These are phyloP conservation scores for Heliconius ismenius DNA, from an alignment of 2,888 invertebrate genomes.

Conservation along the genomic window DNA sequence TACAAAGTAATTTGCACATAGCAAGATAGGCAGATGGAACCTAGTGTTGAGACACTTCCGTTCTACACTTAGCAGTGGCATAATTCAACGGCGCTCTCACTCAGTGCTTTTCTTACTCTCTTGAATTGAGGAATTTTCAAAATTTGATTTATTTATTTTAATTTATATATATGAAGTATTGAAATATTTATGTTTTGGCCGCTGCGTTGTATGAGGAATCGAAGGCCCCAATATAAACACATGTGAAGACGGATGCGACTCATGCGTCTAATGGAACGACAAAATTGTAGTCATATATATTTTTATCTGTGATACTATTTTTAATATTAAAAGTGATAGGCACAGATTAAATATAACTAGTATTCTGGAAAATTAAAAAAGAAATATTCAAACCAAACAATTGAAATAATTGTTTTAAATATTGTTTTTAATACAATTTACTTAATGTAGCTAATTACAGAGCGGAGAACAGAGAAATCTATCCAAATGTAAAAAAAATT, in stretches of 20 bases:
- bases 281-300: slow-evolving; percentile 19
- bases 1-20: no score
- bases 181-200: slow-evolving; percentile 13
- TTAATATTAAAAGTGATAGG: not conserved
- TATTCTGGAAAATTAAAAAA: not conserved
- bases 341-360: not conserved
- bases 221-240: slow-evolving; percentile 36
- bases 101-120: no score
- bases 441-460: no score
- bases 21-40: no score
- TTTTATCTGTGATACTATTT: not conserved
- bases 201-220: slow-evolving; percentile 20
- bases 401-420: no score
- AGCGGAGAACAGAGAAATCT: not conserved
- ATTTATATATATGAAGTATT: slow-evolving; percentile 17
- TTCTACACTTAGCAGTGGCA: no score
- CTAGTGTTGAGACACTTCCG: no score
- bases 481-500: not conserved
- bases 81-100: no score
- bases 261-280: slow-evolving; percentile 45
- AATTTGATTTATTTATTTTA: not conserved
- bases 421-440: no score
- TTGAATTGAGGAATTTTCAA: not conserved
- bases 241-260: slow-evolving; percentile 52
- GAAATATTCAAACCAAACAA: no score